phyloP scores from a whole-genome alignment of 1,140 invertebrate genomes.

The Tetragnatha versicolor region DNA sequence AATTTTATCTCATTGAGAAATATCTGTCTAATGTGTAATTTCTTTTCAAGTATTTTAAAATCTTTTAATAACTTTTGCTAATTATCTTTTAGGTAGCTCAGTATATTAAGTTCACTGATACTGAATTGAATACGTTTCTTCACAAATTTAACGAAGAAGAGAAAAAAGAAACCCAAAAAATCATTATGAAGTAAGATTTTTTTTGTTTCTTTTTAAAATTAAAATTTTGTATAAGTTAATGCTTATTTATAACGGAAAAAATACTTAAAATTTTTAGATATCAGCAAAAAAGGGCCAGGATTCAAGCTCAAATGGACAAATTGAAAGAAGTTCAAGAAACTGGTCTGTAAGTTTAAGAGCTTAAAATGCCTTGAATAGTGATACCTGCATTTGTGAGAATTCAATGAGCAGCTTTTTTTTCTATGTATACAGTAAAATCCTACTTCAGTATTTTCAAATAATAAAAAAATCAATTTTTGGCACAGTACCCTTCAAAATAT shows the following conservation, averaged over 20 bases:
- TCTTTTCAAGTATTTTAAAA: too few relatives aligned
- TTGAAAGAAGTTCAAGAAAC: slow-evolving; percentile 43
- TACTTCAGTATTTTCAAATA: too few relatives aligned
- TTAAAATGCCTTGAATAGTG: slow-evolving; percentile 7
- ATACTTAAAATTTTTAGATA: slow-evolving; percentile 24
- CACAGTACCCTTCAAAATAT: too few relatives aligned
- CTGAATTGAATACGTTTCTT: slow-evolving; percentile 80
- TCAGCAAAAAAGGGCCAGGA: slow-evolving; percentile 16
- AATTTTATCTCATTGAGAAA: too few relatives aligned
- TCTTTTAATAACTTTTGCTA: too few relatives aligned
- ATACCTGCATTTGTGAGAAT: slow-evolving; percentile 2
- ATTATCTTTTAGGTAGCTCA: slow-evolving; percentile 73
- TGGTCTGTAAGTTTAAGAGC: slow-evolving; percentile 31
- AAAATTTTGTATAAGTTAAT: not conserved
- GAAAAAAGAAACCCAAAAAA: slow-evolving; percentile 73
- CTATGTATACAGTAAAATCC: too few relatives aligned
- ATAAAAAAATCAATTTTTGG: too few relatives aligned
- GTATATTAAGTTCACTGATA: slow-evolving; percentile 80
- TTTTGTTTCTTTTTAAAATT: not conserved
- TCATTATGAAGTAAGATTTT: slow-evolving; percentile 74
- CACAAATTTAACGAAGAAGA: slow-evolving; percentile 80
- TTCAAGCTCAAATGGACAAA: slow-evolving; percentile 43
- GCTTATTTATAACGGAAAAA: not conserved
- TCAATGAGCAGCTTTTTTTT: slow-evolving; percentile 29
- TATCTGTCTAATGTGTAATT: too few relatives aligned